phyloP scores from a whole-genome alignment of 2,113 vertebrate genomes.

The Pterocles burchelli region DNA sequence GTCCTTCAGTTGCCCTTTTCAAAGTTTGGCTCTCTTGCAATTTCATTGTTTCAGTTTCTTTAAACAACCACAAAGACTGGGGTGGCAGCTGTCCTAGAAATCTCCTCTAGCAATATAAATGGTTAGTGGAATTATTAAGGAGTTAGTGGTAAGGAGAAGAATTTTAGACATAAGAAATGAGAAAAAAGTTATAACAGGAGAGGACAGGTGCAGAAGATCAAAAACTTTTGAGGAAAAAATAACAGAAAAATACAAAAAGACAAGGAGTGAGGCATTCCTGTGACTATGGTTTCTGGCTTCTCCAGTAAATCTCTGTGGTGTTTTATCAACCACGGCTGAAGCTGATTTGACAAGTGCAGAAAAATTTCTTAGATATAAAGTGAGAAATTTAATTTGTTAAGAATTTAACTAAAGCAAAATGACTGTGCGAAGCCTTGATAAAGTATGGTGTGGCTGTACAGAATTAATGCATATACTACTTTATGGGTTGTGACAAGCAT shows the following conservation, averaged over 20 bases:
- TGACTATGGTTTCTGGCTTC: neutral
- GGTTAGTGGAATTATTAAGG: neutral
- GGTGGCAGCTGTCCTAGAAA: neutral
- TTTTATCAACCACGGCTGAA: neutral
- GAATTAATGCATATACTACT: neutral
- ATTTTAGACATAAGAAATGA: neutral
- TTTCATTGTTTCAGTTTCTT: neutral
- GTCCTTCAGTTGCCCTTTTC: neutral
- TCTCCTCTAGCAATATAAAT: neutral
- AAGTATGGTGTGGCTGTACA: neutral
- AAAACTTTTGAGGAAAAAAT: neutral
- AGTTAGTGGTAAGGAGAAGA: neutral
- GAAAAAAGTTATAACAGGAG: neutral
- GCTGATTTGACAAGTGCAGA: neutral
- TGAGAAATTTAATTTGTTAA: neutral
- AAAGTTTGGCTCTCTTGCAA: neutral
- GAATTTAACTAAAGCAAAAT: neutral
- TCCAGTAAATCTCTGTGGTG: neutral
- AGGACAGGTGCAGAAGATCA: neutral
- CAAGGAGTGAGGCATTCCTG: neutral
- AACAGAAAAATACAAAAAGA: neutral
- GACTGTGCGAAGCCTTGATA: neutral
- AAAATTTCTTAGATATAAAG: neutral
- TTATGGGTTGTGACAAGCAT: neutral
- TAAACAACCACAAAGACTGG: neutral